Percentiles rank a stretch among this genome's conserved stretches.
These are phyloP conservation scores for Malacosoma neustria DNA, from an alignment of 2,888 invertebrate genomes.

Conservation along the genomic window DNA sequence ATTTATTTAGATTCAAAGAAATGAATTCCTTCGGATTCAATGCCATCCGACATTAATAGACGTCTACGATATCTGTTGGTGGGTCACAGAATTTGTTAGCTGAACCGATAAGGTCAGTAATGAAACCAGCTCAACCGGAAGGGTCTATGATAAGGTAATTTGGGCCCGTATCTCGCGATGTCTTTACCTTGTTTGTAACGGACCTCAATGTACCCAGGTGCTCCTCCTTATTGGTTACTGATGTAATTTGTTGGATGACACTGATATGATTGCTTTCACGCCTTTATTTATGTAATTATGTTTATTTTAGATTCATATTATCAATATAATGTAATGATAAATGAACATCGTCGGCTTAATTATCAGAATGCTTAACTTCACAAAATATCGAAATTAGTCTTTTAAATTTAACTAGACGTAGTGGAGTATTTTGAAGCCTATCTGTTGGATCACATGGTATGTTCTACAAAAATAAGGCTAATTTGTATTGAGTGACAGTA, in stretches of 20 bases:
- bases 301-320: background rate
- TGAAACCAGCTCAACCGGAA: constrained; percentile 40
- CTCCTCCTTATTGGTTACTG: background rate
- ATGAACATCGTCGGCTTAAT: too few relatives aligned
- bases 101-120: constrained; percentile 35
- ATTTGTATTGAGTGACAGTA: too few relatives aligned
- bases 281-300: background rate
- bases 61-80: constrained; percentile 24
- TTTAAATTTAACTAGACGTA: too few relatives aligned
- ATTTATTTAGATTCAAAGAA: constrained; percentile 14
- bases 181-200: background rate
- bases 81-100: constrained; percentile 34
- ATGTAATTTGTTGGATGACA: background rate
- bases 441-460: too few relatives aligned
- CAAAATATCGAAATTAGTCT: too few relatives aligned
- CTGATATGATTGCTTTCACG: background rate
- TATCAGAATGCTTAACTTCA: too few relatives aligned
- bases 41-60: constrained; percentile 23
- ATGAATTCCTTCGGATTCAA: background rate
- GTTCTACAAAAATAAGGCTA: too few relatives aligned
- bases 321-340: too few relatives aligned
- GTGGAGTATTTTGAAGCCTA: too few relatives aligned
- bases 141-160: constrained; percentile 30
- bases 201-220: background rate
- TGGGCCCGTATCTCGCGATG: background rate